Conservation (phyloP, 2,113 vertebrate species). For the Circaetus cinerascens region DNA sequence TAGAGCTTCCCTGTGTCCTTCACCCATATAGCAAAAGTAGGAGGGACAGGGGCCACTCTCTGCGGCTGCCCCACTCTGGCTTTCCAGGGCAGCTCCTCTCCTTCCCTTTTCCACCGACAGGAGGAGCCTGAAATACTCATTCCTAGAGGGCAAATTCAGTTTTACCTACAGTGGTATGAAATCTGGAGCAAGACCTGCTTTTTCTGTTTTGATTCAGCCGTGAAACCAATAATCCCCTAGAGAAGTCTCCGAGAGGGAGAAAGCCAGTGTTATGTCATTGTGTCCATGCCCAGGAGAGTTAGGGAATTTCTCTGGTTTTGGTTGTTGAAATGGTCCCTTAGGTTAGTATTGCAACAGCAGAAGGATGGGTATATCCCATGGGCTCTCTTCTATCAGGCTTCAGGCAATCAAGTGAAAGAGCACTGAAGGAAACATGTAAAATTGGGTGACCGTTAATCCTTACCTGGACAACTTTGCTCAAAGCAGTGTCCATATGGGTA, state of each 20-base stretch:
- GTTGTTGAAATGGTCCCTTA: background rate
- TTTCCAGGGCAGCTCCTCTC: background rate
- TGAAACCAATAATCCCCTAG: background rate
- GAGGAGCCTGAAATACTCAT: background rate
- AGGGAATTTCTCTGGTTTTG: background rate
- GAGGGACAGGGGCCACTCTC: background rate
- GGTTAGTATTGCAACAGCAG: background rate
- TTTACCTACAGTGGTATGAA: background rate
- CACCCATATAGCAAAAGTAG: background rate
- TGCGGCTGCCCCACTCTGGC: background rate
- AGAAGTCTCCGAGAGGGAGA: background rate
- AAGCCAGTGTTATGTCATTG: background rate
- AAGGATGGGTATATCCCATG: background rate
- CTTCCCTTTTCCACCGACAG: background rate
- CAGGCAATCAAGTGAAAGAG: background rate
- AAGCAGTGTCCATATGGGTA: background rate
- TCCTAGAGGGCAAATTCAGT: background rate
- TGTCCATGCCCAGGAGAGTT: background rate
- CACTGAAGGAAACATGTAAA: background rate
- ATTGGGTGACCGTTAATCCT: background rate
- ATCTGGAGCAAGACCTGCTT: background rate
- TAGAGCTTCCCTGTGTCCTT: background rate
- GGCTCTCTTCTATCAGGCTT: background rate
- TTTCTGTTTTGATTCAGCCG: background rate
- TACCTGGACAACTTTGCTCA: background rate